phyloP scores from a whole-genome alignment of 2,888 invertebrate genomes.

The Latrodectus elegans region DNA sequence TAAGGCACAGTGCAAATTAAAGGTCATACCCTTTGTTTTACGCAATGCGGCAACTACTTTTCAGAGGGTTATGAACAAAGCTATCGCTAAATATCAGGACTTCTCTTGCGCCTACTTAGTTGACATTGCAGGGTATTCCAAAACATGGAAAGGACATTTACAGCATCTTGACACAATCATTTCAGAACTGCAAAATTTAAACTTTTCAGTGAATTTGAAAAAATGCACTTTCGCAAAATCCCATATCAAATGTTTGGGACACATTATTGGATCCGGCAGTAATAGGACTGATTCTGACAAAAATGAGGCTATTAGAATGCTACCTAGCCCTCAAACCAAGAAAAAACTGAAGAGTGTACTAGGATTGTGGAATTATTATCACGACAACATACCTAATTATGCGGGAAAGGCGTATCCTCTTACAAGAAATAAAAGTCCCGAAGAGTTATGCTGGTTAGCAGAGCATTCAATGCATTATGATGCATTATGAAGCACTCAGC shows the following conservation, averaged over 20 bases:
- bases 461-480: background rate
- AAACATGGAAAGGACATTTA: background rate
- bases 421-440: background rate
- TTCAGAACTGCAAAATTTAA: background rate
- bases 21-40: no score
- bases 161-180: background rate
- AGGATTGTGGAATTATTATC: slow-evolving; percentile 3
- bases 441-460: background rate
- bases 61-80: no score
- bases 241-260: no score
- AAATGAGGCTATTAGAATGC: background rate
- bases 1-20: no score
- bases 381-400: background rate
- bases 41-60: no score
- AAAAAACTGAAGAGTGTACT: background rate
- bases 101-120: slow-evolving; percentile 17
- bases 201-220: background rate
- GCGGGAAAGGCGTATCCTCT: background rate
- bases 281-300: background rate
- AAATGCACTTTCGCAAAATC: slow-evolving; percentile 11
- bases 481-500: background rate
- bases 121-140: slow-evolving; percentile 6
- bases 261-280: no score
- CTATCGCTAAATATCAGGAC: no score
- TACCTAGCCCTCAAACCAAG: background rate